Evolutionary conservation across 2,888 invertebrate species (phyloP), one percentile per base, ranked within the genome.

Genomic region (Cancer borealis): DNA sequence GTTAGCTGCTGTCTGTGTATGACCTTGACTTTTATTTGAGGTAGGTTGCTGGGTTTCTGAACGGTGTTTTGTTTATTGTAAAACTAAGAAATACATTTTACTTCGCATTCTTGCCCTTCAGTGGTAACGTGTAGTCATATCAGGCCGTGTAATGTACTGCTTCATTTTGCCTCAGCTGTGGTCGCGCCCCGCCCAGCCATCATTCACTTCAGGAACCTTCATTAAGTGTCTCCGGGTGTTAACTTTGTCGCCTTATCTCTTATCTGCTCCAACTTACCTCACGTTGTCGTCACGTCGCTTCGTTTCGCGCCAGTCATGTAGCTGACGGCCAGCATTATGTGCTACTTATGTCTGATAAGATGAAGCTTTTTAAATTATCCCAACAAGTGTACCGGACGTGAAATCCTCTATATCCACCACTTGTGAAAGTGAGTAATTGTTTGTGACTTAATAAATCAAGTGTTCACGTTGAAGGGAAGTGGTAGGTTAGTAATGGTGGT

Each of bases 11-110:
- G 21, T 54, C 54, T 91, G 21, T 90, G 26, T 49, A 26, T 89
- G 46, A 47, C 49, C 89, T 89, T 49, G 46, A n/a, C 47, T 26
- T 91, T 91, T 39, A 17, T 91, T 88, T 26, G 17, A 88, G 46
- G 26, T 46, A 88, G 47, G 26, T n/a, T 47, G 88, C 10, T 46
- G 46, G 47, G 39, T 84, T 17, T 47, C 49, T 49, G 46, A 17
- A 84, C 26, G 84, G 4, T 60, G 1, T 60, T 60, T 60, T 21
- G 4, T 60, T 60, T 21, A 60, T 60, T 60, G 21, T 60, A 0
- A 39, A 21, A 60, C 21, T 60, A 21, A 3, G 60, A 4, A 10
- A 60, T 21, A 14, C 3, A 60, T 60, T 21, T 60, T 60, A 21
- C 21, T 60, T 60, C 4, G 21, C 21, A 60, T 60, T 60, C 21